phyloP scores from a whole-genome alignment of 2,113 vertebrate species.

The Leptobrachium ailaonicum region DNA sequence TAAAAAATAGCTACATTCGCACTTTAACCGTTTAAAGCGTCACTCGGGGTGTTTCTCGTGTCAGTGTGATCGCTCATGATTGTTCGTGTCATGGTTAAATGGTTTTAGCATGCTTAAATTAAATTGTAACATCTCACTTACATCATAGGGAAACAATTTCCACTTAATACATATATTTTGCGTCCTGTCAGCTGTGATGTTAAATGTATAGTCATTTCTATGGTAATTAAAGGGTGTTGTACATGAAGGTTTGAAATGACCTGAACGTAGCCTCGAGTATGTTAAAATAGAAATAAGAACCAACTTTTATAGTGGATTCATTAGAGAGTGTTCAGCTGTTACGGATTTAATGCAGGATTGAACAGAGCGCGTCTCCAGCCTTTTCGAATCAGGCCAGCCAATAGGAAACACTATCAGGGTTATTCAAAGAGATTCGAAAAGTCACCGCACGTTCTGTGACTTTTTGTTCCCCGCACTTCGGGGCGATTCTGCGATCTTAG shows the following conservation, averaged over 20 bases:
- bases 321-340: too few species aligned
- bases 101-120: neutral
- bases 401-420: too few species aligned
- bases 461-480: too few species aligned
- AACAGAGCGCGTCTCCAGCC: too few species aligned
- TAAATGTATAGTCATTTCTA: neutral
- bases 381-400: too few species aligned
- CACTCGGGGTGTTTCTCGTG: too few species aligned
- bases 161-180: constrained; percentile 7
- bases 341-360: too few species aligned
- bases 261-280: neutral
- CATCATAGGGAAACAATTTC: constrained; percentile 16
- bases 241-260: neutral
- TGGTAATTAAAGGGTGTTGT: neutral
- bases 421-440: too few species aligned
- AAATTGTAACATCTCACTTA: neutral
- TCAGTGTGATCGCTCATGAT: neutral
- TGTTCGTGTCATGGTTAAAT: constrained; percentile 4
- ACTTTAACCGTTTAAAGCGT: neutral
- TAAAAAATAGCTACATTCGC: neutral
- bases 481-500: too few species aligned
- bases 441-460: too few species aligned
- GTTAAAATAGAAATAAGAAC: neutral
- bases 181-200: neutral
- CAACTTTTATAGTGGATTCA: too few species aligned